Evolutionary conservation across 2,797 vertebrate species (phyloP).

Genomic region (Alcedo quadribrachys): DNA sequence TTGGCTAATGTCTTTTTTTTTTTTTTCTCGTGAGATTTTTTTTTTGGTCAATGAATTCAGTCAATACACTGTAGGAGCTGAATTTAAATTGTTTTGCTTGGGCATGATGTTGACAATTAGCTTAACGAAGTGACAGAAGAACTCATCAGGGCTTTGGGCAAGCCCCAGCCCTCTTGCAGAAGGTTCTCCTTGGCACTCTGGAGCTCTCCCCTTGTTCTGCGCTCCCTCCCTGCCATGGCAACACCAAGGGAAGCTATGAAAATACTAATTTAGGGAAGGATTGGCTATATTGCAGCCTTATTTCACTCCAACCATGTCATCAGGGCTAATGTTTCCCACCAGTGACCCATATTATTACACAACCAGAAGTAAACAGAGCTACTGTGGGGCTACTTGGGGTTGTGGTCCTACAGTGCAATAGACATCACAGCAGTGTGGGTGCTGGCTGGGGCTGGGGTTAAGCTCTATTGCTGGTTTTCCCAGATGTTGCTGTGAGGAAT

Average conservation of each 20-base stretch:
- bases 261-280: background rate
- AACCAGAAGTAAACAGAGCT: background rate
- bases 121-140: slow-evolving; percentile 47
- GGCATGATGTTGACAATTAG: slow-evolving; percentile 29
- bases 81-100: slow-evolving; percentile 40
- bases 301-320: background rate
- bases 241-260: background rate
- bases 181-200: background rate
- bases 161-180: slow-evolving; percentile 19
- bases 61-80: slow-evolving; percentile 27
- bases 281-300: background rate
- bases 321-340: background rate
- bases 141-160: slow-evolving; percentile 15
- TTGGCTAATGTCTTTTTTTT: background rate
- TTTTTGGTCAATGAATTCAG: slow-evolving; percentile 8
- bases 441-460: background rate
- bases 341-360: background rate
- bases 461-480: background rate
- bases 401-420: background rate
- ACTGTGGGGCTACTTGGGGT: background rate
- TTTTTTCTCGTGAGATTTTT: background rate
- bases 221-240: slow-evolving; percentile 11
- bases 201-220: background rate
- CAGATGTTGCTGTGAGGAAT: background rate
- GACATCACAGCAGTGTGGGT: background rate